Conservation (phyloP, 2,113 vertebrate species). For the Myiagra hebetior region DNA sequence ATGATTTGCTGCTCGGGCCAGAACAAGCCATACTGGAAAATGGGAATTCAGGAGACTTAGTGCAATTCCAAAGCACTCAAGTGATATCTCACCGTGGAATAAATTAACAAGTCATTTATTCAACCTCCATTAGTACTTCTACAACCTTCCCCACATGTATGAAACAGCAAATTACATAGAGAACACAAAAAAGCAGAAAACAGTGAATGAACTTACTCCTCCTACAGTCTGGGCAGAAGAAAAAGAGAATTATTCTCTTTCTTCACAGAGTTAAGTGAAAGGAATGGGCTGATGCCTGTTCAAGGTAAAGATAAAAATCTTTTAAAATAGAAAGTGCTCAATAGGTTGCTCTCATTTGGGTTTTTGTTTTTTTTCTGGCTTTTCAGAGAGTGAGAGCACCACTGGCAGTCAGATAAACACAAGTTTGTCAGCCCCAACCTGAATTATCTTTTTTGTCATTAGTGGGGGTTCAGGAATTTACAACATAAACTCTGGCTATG, state of each 20-base stretch:
- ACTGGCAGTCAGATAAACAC: neutral
- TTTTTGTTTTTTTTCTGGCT: neutral
- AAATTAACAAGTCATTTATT: neutral
- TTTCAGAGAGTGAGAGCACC: neutral
- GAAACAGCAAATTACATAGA: neutral
- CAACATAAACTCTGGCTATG: neutral
- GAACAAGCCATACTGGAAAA: neutral
- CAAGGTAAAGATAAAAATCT: neutral
- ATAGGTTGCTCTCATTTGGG: neutral
- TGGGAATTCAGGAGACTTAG: neutral
- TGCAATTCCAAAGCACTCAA: neutral
- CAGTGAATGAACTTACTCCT: neutral
- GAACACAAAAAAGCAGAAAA: neutral
- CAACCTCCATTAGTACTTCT: neutral
- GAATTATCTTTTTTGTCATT: neutral
- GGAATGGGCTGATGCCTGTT: neutral
- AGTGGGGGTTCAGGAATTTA: neutral
- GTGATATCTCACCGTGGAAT: neutral
- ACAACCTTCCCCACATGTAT: neutral
- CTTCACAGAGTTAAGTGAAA: neutral
- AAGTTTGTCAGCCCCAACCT: neutral
- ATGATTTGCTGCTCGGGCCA: neutral
- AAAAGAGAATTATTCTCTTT: neutral
- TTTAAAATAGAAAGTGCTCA: neutral
- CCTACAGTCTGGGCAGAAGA: neutral